Percentiles rank a stretch among this genome's conserved stretches.
These are phyloP conservation scores for Spilogale gracilis DNA, from an alignment of 2,113 vertebrate genomes.

Conservation along the genomic window DNA sequence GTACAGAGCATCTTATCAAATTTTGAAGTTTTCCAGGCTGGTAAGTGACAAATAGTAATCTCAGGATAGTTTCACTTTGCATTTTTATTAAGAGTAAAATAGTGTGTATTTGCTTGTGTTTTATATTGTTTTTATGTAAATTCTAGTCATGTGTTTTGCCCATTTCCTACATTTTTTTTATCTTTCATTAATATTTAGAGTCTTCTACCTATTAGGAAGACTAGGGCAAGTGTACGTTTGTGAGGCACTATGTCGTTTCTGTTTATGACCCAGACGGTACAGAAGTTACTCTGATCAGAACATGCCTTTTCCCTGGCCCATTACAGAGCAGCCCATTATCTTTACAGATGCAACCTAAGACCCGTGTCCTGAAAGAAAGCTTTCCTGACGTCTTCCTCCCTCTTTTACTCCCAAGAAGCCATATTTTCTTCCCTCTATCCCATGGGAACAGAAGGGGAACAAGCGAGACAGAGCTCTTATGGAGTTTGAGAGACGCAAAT, in stretches of 20 bases:
- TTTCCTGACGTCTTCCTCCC: neutral
- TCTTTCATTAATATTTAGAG: neutral
- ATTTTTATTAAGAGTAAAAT: neutral
- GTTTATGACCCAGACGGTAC: neutral
- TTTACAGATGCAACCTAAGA: neutral
- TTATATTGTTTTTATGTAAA: neutral
- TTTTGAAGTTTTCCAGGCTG: neutral
- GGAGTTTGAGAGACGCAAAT: neutral
- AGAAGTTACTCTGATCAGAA: neutral
- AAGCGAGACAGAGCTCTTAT: neutral
- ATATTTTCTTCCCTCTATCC: neutral
- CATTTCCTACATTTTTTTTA: neutral
- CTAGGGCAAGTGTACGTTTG: neutral
- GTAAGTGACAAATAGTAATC: neutral
- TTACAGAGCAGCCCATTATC: neutral
- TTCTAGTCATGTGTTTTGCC: neutral
- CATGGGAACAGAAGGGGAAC: neutral
- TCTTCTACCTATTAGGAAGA: neutral
- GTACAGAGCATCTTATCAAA: neutral
- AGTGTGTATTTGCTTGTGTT: neutral
- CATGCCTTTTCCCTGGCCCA: neutral
- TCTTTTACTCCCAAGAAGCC: neutral
- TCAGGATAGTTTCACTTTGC: neutral
- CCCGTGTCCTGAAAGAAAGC: fast-evolving
- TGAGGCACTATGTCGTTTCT: neutral